phyloP scores from a whole-genome alignment of 2,113 vertebrate species.

The Eretmodus cyanostictus region DNA sequence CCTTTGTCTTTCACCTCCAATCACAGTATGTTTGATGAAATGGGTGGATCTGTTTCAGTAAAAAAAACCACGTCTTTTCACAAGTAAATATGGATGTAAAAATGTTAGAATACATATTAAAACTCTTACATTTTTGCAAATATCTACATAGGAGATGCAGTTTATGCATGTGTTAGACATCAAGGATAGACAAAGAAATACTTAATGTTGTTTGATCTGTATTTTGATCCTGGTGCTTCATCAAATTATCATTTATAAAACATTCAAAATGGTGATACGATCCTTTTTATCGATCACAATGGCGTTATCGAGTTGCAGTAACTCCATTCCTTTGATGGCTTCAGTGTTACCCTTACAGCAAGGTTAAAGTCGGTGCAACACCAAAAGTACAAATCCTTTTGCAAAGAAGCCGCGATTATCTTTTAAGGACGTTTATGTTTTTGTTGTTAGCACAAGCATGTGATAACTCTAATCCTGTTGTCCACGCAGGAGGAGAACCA shows the following conservation, averaged over 20 bases:
- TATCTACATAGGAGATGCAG: background rate
- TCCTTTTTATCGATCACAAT: slow-evolving; percentile 2
- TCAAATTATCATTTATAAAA: background rate
- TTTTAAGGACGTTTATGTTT: background rate
- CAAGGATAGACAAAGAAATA: background rate
- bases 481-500: fast-evolving
- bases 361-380: background rate
- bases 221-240: background rate
- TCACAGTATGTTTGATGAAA: background rate
- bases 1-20: background rate
- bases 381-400: background rate
- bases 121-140: background rate
- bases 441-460: background rate
- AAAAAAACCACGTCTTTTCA: background rate
- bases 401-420: fast-evolving
- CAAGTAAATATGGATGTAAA: background rate
- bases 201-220: background rate
- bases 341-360: background rate
- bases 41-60: background rate
- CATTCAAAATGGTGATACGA: background rate
- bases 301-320: background rate
- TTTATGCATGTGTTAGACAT: background rate
- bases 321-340: background rate
- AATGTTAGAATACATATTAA: background rate
- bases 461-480: too few species aligned